phyloP scores from a whole-genome alignment of 2,113 vertebrate genomes.

The Dissostichus mawsoni region DNA sequence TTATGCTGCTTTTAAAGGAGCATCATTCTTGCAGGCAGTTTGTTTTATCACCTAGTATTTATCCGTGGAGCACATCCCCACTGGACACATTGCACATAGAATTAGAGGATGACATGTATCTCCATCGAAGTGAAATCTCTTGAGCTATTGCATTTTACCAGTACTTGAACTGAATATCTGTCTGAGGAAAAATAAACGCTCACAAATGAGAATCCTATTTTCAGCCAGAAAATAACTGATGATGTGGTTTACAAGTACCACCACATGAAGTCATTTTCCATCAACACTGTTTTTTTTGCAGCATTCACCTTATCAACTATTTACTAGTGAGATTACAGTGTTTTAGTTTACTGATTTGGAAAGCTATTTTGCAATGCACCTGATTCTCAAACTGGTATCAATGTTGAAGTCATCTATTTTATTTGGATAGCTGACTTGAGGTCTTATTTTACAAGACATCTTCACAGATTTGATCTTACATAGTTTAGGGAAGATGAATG shows the following conservation, averaged over 20 bases:
- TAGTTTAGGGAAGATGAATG: neutral
- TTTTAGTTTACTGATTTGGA: neutral
- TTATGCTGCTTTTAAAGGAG: slow-evolving; percentile 74
- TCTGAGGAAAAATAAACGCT: neutral
- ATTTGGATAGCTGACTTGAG: neutral
- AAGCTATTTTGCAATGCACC: slow-evolving; percentile 8
- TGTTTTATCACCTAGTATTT: slow-evolving; percentile 71
- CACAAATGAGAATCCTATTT: slow-evolving; percentile 15
- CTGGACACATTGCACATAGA: slow-evolving; percentile 49
- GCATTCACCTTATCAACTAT: slow-evolving; percentile 12
- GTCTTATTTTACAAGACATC: neutral
- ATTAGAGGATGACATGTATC: slow-evolving; percentile 63
- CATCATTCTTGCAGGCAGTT: slow-evolving; percentile 70
- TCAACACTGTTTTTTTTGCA: slow-evolving; percentile 30
- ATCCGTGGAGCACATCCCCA: slow-evolving; percentile 65
- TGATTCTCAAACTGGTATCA: neutral
- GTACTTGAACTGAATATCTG: neutral
- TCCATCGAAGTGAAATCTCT: slow-evolving; percentile 55
- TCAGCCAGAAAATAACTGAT: slow-evolving; percentile 14
- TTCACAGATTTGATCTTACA: neutral
- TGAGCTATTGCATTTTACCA: slow-evolving; percentile 1
- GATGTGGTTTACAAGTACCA: slow-evolving; percentile 16
- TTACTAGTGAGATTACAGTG: slow-evolving; percentile 14
- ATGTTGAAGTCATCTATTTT: neutral
- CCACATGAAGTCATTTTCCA: neutral